Evolutionary conservation across 2,888 invertebrate species (phyloP), one percentile per base, ranked within the genome.

Genomic region (Lepetodrilus schrolli): DNA sequence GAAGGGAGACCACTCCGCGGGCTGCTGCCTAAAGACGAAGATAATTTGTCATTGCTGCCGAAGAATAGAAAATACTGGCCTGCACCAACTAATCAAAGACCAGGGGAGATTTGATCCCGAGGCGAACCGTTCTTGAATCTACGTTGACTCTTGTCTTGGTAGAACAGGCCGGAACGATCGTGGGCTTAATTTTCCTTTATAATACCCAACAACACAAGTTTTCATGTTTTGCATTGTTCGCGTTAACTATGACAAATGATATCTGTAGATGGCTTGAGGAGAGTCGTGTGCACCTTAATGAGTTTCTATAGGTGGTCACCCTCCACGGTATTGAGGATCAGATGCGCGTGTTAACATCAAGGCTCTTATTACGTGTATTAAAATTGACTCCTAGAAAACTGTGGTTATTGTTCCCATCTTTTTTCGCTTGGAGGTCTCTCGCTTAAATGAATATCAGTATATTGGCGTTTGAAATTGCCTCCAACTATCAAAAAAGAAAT

Each of bases 401-500:
- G 58, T 58, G 58, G 58, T 30, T 58, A 58, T 58, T 58, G 58
- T 58, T 58, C 58, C 30, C 34, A 30, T 58, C 58, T 58, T 58
- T 43, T 58, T 58, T 58, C 58, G 58, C 58, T 58, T 30, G 58
- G 58, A 58, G 58, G 58, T 58, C 58, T 58, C 34, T 23, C 58
- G 58, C 58, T 58, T 58, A 58, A 58, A 58, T 58, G 58, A 58
- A 58, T 58, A 58, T 58, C 58, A 58, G 58, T 58, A 58, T 58
- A 58, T 58, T 58, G 58, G 58, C 58, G 26, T 58, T 58, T 58
- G 58, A 58, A 58, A 58, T 58, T 58, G 58, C 58, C 58, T 58
- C 30, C 58, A 58, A 58, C 58, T 58, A 58, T 58, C 58, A 58
- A 58, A 58, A n/a, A 58, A 58, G 58, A 58, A 58, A 58, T 58